Conservation (phyloP, 1,140 invertebrate genomes). For the Heterodera carotae region DNA sequence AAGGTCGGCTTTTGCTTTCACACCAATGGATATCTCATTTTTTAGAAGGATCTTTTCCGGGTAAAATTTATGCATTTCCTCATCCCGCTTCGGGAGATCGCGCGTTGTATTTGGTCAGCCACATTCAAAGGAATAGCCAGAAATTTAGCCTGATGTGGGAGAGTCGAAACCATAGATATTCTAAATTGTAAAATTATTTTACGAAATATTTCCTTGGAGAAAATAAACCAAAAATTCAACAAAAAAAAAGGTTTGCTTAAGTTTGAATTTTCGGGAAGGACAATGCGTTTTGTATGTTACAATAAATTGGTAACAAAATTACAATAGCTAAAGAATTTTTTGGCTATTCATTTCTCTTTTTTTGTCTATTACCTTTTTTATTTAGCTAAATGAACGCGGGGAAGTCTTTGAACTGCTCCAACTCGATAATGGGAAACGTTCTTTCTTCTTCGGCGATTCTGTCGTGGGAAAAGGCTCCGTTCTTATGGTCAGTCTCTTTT, state of each 20-base stretch:
- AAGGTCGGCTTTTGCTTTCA: neutral
- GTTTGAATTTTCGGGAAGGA: too few species aligned
- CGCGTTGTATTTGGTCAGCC: constrained; percentile 19
- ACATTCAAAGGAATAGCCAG: neutral
- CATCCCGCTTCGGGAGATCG: constrained; percentile 3
- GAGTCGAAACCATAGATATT: too few species aligned
- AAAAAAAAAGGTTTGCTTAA: too few species aligned
- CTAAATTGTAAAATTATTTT: neutral
- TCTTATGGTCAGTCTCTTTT: constrained; percentile 9
- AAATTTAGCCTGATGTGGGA: neutral
- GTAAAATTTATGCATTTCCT: constrained; percentile 8
- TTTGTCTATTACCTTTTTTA: neutral
- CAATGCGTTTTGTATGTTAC: too few species aligned
- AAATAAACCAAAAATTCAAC: too few species aligned
- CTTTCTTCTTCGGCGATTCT: constrained; percentile 21
- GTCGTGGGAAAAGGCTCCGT: constrained; percentile 12
- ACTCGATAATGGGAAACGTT: constrained; percentile 20
- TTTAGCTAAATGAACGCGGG: constrained; percentile 18
- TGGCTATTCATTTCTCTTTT: too few species aligned
- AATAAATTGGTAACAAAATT: too few species aligned
- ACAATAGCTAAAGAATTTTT: too few species aligned
- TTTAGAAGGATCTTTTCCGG: constrained; percentile 18
- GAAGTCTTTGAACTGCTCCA: constrained; percentile 22
- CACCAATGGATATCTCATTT: neutral
- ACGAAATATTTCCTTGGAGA: too few species aligned